A percentile compares a stretch with the other conserved stretches of the same genome.
Evolutionary conservation across 30 jellyfish, hydroid and myxozoan genomes (phyloP).

Genomic region (Hydractinia symbiolongicarpus): DNA sequence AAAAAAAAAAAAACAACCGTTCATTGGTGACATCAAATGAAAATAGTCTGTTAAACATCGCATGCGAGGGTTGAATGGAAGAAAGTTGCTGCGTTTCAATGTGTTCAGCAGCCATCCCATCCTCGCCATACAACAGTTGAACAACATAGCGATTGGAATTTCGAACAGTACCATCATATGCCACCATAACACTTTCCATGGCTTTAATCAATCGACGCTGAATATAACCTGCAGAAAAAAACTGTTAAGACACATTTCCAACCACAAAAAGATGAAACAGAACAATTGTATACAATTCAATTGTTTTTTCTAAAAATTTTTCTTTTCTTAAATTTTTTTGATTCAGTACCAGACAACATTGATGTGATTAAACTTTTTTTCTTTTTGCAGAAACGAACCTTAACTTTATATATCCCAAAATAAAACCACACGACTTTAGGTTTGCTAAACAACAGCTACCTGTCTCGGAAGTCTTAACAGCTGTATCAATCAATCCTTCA

Average conservation of each 20-base stretch:
- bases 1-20: conserved; percentile 24
- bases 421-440: no score
- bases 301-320: no score
- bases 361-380: no score
- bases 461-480: conserved; percentile 98
- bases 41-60: conserved; percentile 64
- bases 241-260: not conserved
- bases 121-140: conserved; percentile 96
- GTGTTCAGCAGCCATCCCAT: conserved; percentile 98
- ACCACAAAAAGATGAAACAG: not conserved
- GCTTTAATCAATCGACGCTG: conserved; percentile 98
- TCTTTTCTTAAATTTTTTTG: no score
- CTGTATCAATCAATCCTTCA: conserved; percentile 99
- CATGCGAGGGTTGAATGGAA: conserved; percentile 71
- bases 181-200: conserved; percentile 99
- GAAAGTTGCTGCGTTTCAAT: conserved; percentile 80
- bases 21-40: conserved; percentile 91
- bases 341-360: no score
- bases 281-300: no score
- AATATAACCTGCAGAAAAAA: conserved; percentile 52
- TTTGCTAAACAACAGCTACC: conserved; percentile 24
- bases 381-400: no score
- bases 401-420: no score
- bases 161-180: conserved; percentile 97
- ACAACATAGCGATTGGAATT: conserved; percentile 90